phyloP scores from a whole-genome alignment of 2,888 invertebrate species.

The Liopterus haemorrhoidalis region DNA sequence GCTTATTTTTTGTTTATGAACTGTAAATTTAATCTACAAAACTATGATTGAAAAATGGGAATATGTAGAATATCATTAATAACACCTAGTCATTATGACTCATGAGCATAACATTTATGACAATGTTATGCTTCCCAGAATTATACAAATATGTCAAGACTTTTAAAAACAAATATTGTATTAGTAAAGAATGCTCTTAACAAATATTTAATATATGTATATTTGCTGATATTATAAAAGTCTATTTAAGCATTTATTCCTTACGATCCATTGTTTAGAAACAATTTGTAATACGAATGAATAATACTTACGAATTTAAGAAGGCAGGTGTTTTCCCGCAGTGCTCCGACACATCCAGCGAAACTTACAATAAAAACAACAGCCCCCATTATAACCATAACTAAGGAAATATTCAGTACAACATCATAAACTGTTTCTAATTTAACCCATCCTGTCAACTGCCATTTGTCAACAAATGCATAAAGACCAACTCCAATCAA shows the following conservation, averaged over 20 bases:
- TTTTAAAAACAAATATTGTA: too few relatives aligned
- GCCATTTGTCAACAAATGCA: conserved; percentile 90
- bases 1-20: too few relatives aligned
- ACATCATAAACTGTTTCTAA: conserved; percentile 85
- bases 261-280: conserved; percentile 1
- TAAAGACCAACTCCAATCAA: conserved; percentile 83
- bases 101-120: too few relatives aligned
- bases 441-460: conserved; percentile 76
- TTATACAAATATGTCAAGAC: too few relatives aligned
- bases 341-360: conserved; percentile 85
- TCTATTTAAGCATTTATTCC: conserved; percentile 8
- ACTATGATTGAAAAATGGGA: too few relatives aligned
- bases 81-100: too few relatives aligned
- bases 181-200: too few relatives aligned
- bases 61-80: too few relatives aligned
- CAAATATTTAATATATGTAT: conserved; percentile 15
- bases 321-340: conserved; percentile 86
- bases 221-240: too few relatives aligned
- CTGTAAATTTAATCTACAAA: too few relatives aligned
- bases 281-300: background rate
- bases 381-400: conserved; percentile 82
- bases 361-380: conserved; percentile 92
- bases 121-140: too few relatives aligned
- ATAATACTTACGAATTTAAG: conserved; percentile 74
- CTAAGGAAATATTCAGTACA: conserved; percentile 81